Base-by-base conservation (phyloP, 2,113 vertebrate species). In the Urocolius indicus region DNA sequence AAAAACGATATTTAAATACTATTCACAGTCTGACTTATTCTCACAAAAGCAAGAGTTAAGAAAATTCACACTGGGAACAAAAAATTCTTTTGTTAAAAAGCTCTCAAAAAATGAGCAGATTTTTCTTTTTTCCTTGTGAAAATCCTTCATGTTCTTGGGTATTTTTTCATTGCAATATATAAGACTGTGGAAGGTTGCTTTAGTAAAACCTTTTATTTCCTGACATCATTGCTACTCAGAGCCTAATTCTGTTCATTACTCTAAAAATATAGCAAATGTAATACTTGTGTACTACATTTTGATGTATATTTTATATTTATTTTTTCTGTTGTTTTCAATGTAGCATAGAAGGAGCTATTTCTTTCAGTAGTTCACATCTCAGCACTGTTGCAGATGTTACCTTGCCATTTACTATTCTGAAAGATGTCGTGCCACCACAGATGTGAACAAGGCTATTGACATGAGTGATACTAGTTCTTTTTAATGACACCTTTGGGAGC, bases 1-100 rank as follows among this genome's bases (percentile, higher is more conserved):
- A 91, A 83, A 95, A 92, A 94, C 68, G 91, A 52, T 59, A 93
- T 94, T 97, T 96, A 96, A 95, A 95, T 61, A 65, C 55, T 58
- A 65, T 73, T 83, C 73, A 90, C 48, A 54, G 45, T 76, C 36
- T 49, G 71, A 73, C 38, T 75, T 83, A 57, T 38, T 96, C n/a
- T 46, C 61, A 89, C 27, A 97, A 96, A 97, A 96, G 34, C 61
- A 95, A 74, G 30, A 36, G 76, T 87, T 87, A 96, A 90, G 80
- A 92, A 96, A 95, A 96, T 84, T 90, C 45, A 84, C 34, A 65
- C 27, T 67, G 58, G 58, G 41, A 78, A 93, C 24, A 68, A 66
- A 83, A 74, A 79, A 18, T 46, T 11, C 17, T 66, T 86, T 87
- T 90, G 46, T 91, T 61, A 95, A 91, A 84, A 80, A 48, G 61